Percentiles rank a stretch among this genome's conserved stretches.
These are phyloP conservation scores for Xiphias gladius DNA, from an alignment of 2,113 vertebrate species.

Conservation along the genomic window DNA sequence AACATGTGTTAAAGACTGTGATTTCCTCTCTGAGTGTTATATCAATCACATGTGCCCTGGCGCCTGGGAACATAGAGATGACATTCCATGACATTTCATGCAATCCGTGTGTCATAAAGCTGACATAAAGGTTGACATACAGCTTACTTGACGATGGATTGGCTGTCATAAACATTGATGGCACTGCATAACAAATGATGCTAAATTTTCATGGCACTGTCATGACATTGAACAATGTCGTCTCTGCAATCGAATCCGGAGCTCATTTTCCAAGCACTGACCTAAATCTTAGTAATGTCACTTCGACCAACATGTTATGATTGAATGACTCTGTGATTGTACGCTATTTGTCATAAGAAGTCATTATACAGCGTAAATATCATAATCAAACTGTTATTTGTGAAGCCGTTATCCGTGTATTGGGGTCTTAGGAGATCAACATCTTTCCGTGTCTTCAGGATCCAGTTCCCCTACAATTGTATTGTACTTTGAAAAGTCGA, in stretches of 20 bases:
- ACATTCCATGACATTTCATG: conserved; percentile 76
- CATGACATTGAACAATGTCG: conserved; percentile 84
- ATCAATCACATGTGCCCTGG: conserved; percentile 55
- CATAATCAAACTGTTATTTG: conserved; percentile 78
- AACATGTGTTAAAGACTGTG: conserved; percentile 63
- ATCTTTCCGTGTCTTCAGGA: conserved; percentile 45
- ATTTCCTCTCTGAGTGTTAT: conserved; percentile 43
- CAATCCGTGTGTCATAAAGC: conserved; percentile 78
- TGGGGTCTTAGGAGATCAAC: conserved; percentile 60
- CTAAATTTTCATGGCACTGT: conserved; percentile 76
- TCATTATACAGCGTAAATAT: conserved; percentile 77
- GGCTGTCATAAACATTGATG: conserved; percentile 79
- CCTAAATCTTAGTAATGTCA: conserved; percentile 79
- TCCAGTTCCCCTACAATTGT: conserved; percentile 11
- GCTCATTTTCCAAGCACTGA: conserved; percentile 76
- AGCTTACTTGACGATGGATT: conserved; percentile 78
- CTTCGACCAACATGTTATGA: conserved; percentile 75
- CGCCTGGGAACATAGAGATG: conserved; percentile 59
- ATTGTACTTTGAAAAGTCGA: conserved; percentile 29
- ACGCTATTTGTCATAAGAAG: conserved; percentile 74
- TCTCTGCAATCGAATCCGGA: conserved; percentile 72
- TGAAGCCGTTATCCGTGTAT: conserved; percentile 54
- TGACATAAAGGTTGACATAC: conserved; percentile 78
- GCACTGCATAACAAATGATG: conserved; percentile 78
- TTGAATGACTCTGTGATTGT: conserved; percentile 70